Evolutionary conservation across 2,888 invertebrate species (phyloP), one percentile per base, ranked within the genome.

Genomic region (Epinotia nisella): DNA sequence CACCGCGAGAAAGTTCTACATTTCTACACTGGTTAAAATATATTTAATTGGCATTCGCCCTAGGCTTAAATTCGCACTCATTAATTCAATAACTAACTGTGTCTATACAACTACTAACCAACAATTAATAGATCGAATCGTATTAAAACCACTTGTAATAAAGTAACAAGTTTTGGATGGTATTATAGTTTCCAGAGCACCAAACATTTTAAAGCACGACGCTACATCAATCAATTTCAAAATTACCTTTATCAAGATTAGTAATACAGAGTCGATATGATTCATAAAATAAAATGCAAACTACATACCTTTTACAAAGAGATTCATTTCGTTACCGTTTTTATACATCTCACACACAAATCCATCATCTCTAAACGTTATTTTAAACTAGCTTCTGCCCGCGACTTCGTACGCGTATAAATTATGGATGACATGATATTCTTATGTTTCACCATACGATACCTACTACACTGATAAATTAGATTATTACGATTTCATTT

Each of bases 1-100:
- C 67, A 74, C 53, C 60, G 60, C 29, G 15, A 39, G 64, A 71
- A 67, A 71, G 67, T 71, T 71, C 74, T 74, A 71, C 70, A 21
- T 67, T 67, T 68, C 67, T 64, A 62, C 56, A 19, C 60, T 24
- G 55, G 1, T 39, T 41, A 24, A 66, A 59, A 51, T 68, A 56
- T 53, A 61, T 69, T 71, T 41, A 55, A 61, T 53, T 35, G 45
- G 13, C 58, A 35, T 9, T 21, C 11, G 45, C 11, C 17, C 4
- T 10, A 45, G n/a, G 45, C 67, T 41, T 10, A 17, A 39, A 55
- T 41, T 55, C 39, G n/a, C 39, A 49, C 13, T 3, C 45, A 49
- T n/a, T 35, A 7, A 3, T 49, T 49, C 15, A 49, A 49, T n/a
- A 49, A 1, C n/a, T n/a, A 49, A 3, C 15, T 45, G 21, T 45